Conservation (phyloP, 2,797 vertebrate genomes). For the Sebastes baramenuke region DNA sequence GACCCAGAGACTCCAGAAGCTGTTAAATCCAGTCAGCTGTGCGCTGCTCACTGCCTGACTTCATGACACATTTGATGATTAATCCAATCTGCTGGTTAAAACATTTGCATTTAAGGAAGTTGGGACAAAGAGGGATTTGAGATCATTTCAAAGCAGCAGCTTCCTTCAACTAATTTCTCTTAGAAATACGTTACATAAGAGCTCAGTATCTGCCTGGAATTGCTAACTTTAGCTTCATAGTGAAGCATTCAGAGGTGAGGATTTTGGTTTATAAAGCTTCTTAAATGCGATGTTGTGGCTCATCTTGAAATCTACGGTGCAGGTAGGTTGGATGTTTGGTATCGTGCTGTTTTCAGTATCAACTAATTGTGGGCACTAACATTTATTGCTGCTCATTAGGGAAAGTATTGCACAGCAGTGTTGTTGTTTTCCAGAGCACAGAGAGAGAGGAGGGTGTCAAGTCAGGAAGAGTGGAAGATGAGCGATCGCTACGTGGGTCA, state of each 20-base stretch:
- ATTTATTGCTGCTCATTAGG: neutral
- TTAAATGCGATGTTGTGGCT: neutral
- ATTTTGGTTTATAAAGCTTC: neutral
- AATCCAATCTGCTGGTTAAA: conserved; percentile 8
- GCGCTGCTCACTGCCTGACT: neutral
- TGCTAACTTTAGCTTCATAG: neutral
- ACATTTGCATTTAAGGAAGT: neutral
- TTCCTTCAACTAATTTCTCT: neutral
- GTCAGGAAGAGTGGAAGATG: neutral
- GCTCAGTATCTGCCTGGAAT: neutral
- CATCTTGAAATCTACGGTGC: neutral
- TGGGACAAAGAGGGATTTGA: neutral
- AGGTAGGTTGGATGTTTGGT: neutral
- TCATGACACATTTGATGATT: conserved; percentile 9
- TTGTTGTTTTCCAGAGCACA: neutral
- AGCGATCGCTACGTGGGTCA: neutral
- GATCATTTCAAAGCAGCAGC: neutral
- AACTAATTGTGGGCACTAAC: neutral
- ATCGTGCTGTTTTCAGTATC: neutral
- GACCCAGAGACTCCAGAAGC: conserved; percentile 12
- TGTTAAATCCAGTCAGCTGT: conserved; percentile 1
- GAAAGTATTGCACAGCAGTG: neutral
- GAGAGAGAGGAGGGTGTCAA: neutral
- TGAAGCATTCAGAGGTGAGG: neutral
- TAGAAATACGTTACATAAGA: neutral